Evolutionary conservation across 2,113 vertebrate genomes (phyloP).

Genomic region (Corythornis vintsioides): DNA sequence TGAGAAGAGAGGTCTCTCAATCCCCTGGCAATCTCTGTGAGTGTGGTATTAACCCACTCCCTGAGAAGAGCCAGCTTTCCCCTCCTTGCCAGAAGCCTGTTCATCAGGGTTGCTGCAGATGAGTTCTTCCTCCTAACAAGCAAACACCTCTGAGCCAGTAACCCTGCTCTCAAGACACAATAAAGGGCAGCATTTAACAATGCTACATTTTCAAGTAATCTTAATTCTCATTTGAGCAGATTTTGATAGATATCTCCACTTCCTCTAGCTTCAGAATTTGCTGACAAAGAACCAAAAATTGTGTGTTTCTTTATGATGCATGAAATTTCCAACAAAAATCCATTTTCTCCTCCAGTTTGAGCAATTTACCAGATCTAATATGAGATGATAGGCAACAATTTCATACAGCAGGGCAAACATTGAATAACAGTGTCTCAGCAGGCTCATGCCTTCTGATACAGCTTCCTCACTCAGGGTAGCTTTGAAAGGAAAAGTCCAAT

Average conservation of each 20-base stretch:
- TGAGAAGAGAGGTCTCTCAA: background rate
- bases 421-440: background rate
- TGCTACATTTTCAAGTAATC: background rate
- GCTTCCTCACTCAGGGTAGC: background rate
- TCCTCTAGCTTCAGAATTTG: background rate
- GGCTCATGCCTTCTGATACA: rapidly evolving
- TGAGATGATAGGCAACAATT: background rate
- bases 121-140: background rate
- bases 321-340: conserved; percentile 10
- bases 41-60: rapidly evolving
- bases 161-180: background rate
- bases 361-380: background rate
- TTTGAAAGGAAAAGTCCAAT: background rate
- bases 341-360: background rate
- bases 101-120: background rate
- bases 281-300: background rate
- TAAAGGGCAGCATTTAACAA: background rate
- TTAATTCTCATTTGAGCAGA: background rate
- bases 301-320: background rate
- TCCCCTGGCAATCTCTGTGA: background rate
- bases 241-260: background rate
- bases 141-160: background rate
- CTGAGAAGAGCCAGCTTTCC: background rate
- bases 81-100: background rate
- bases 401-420: rapidly evolving